Evolutionary conservation across 1,140 invertebrate species (phyloP), one percentile per base, ranked within the genome.

Genomic region (Tigriopus japonicus): DNA sequence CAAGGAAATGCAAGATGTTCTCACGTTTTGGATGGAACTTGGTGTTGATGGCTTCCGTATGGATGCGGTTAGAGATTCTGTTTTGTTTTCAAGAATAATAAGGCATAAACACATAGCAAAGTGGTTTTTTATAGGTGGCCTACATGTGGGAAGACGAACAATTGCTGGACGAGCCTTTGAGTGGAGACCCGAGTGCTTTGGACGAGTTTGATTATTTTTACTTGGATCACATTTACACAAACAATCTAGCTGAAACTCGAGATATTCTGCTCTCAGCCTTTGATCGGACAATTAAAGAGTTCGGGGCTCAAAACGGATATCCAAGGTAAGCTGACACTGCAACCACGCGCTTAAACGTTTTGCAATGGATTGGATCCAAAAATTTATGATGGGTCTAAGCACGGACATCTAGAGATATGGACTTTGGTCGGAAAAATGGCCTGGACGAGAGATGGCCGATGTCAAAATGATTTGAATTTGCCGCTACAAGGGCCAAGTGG

Each of bases 1-100:
- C 0, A 67, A 79, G 63, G 79, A 80, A 66, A 80, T 87, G 73
- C 79, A 81, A 69, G 74, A 82, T n/a, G 73, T 84, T 21, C 67
- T 87, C 14, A 68, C 72, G 14, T 87, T 83, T 68, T 89, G 86
- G 86, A 64, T 89, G 5, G 72, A 79, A 0, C 79, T 77, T 69
- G 84, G 83, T 15, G 80, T 87, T 0, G 80, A 82, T 68, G 86
- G 86, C 28, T 87, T 88, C 66, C 75, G 81, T 62, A 75, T 88
- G 15, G 77, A 79, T 65, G 78, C 80, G 5, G 74, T 83, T 0
- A 73, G 76, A 0, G 80, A 83, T 69, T 66, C 75, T 9, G 76
- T 75, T 62, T 69, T 75, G n/a, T n/a, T n/a, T n/a, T n/a, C n/a
- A n/a, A n/a, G 28, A 9, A 3, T 35, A 35, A 35, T 35, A 9